A percentile compares a stretch with the other conserved stretches of the same genome.
These are phyloP conservation scores for Collichthys lucidus DNA, from an alignment of 2,113 vertebrate species.

Conservation along the genomic window DNA sequence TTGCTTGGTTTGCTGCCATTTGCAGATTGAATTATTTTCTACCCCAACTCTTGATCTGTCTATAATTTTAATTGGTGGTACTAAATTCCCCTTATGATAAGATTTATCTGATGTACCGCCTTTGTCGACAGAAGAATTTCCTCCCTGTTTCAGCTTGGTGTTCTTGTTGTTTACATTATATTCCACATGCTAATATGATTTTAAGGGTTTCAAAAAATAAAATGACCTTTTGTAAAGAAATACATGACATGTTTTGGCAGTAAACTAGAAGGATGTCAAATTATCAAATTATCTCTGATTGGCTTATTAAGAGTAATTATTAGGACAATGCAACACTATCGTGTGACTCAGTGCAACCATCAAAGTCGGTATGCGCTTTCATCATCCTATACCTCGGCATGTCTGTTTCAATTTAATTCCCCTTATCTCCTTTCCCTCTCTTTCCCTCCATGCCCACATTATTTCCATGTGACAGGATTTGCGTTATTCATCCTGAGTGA, in stretches of 20 bases:
- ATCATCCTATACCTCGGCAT: slow-evolving; percentile 9
- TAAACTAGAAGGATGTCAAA: background rate
- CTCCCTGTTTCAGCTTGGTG: background rate
- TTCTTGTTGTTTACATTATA: background rate
- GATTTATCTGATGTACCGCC: background rate
- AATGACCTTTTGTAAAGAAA: background rate
- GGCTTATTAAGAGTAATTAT: background rate
- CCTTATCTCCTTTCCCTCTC: slow-evolving; percentile 2
- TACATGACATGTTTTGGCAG: background rate
- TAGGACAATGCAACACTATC: background rate
- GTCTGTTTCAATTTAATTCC: slow-evolving; percentile 6
- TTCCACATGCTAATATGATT: background rate
- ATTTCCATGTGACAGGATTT: slow-evolving; percentile 42
- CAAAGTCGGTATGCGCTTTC: background rate
- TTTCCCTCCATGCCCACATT: slow-evolving; percentile 2
- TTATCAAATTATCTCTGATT: background rate
- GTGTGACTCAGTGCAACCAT: background rate
- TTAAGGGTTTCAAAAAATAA: background rate
- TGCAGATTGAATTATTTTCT: slow-evolving; percentile 56
- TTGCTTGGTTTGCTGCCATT: slow-evolving; percentile 75
- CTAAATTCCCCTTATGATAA: background rate
- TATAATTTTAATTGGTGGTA: slow-evolving; percentile 14
- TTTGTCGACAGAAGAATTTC: background rate
- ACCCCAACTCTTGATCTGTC: slow-evolving; percentile 7
- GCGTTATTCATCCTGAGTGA: slow-evolving; percentile 13